Base-by-base conservation (phyloP, 1,140 invertebrate genomes). In the Zaprionus lachaisei region DNA sequence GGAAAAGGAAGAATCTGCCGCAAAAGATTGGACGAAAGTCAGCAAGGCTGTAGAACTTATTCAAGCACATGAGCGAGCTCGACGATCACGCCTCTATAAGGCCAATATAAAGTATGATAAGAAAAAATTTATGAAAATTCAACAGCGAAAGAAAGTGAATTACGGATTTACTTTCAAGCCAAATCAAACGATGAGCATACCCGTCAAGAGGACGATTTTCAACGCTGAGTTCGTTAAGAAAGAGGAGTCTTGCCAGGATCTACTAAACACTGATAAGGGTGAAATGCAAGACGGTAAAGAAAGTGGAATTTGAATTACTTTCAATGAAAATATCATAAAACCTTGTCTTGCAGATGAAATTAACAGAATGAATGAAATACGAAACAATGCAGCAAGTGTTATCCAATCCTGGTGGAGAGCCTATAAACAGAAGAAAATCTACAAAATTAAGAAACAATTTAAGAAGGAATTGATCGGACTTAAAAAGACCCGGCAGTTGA, bases 31-130 rank as follows among this genome's bases (percentile, higher is more conserved):
- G 63, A 56, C 34, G 3, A 75, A 82, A 31, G 51, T 92, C 9
- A 64, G 5, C 2, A 72, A 91, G 1, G 86, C 90, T n/a, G 38
- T 94, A 15, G 79, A 67, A 2, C 71, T 96, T 12, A 94, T 95
- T 51, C 94, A 95, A 80, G 90, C 77, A 6, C 93, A 94, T 44
- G 95, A 95, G 80, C 92, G 94, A 66, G 94, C 93, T 0, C 92
- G 95, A 65, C 79, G 95, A 67, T 95, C 93, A 31, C 92, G 96
- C 24, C 79, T 94, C 5, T 94, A 93, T 60, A 92, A 90, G 57
- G 69, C 82, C 0, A 92, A 92, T 44, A 78, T 93, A 26, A 90
- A 85, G 49, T 80, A 79, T 56, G 75, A 91, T 49, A 81, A 80
- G 15, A 75, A 84, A 14, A 76, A 77, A 26, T 81, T 58, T 54